phyloP scores from a whole-genome alignment of 2,113 vertebrate species.

The Himantopus leucocephalus region DNA sequence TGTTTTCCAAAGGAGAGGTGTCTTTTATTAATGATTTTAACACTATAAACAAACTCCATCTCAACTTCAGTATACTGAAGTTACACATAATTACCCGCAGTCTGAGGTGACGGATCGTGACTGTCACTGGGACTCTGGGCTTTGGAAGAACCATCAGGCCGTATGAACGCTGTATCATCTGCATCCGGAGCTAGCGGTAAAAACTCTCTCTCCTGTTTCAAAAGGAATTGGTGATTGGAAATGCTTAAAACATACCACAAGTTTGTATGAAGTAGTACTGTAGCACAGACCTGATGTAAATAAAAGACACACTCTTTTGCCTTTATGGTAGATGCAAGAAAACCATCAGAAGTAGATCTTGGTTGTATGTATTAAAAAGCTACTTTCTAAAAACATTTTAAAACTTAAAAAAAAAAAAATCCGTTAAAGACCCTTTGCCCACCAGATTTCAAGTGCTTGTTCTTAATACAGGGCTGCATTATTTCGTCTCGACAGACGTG shows the following conservation, averaged over 20 bases:
- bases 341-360: neutral
- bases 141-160: neutral
- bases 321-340: neutral
- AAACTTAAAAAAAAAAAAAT: neutral
- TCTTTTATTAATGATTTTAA: neutral
- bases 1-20: neutral
- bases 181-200: neutral
- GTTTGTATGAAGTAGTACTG: neutral
- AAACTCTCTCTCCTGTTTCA: slow-evolving; percentile 48
- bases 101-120: neutral
- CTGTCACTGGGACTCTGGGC: neutral
- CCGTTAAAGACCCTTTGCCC: neutral
- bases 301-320: neutral
- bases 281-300: rapidly evolving
- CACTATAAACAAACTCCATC: neutral
- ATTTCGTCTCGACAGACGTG: too few relatives aligned
- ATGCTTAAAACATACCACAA: neutral
- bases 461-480: neutral
- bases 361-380: neutral
- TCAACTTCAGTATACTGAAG: neutral
- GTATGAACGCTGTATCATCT: neutral
- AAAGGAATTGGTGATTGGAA: neutral
- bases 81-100: slow-evolving; percentile 23
- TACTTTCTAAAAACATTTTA: neutral
- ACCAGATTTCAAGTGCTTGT: neutral